Percentiles rank a stretch among this genome's conserved stretches.
Evolutionary conservation across 2,797 vertebrate genomes (phyloP).

Genomic region (Brotogeris chrysoptera): DNA sequence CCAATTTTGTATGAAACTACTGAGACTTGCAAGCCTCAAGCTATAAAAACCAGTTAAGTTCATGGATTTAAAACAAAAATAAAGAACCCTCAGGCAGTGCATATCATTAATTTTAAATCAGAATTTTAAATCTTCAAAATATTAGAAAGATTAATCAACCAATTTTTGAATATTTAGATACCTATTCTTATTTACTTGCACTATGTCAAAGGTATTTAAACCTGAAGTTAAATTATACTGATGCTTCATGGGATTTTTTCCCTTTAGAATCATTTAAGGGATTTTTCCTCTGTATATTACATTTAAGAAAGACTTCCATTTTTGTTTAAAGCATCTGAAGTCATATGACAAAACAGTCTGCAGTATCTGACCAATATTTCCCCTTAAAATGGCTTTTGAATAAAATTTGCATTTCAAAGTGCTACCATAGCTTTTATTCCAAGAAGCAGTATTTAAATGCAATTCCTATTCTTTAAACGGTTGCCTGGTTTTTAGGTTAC

Average conservation of each 20-base stretch:
- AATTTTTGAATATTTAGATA: background rate
- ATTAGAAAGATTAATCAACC: background rate
- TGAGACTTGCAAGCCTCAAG: background rate
- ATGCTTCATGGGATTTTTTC: rapidly evolving
- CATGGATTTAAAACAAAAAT: background rate
- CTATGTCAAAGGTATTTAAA: background rate
- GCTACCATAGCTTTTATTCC: background rate
- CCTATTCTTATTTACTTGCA: background rate
- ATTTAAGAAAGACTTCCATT: background rate
- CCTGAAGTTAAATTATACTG: background rate
- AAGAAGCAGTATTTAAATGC: background rate
- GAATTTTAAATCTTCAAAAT: background rate
- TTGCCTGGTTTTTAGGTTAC: background rate
- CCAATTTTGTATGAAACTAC: background rate
- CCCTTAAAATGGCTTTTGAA: background rate
- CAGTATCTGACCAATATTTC: background rate
- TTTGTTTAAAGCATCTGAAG: background rate
- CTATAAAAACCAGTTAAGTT: background rate
- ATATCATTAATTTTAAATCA: background rate
- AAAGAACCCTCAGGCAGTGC: background rate
- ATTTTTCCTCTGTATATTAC: background rate
- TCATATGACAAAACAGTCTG: background rate
- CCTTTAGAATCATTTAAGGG: background rate
- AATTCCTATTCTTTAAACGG: background rate
- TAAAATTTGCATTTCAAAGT: background rate